Conservation (phyloP, 1,140 invertebrate genomes). For the Pachyrhynchus sulphureomaculatus region DNA sequence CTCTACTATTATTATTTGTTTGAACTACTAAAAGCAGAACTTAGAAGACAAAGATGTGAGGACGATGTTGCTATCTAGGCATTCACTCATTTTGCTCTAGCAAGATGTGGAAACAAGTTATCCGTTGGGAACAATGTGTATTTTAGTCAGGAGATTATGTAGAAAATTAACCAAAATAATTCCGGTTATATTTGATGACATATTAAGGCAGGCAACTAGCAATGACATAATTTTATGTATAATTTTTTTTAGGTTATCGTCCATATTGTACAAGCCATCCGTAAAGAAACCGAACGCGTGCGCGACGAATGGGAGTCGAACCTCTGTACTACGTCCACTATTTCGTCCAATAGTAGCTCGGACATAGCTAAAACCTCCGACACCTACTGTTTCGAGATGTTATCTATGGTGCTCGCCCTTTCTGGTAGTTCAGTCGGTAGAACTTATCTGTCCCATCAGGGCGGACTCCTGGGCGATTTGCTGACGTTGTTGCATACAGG, state of each 20-base stretch:
- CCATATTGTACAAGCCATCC: conserved; percentile 92
- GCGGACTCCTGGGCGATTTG: conserved; percentile 79
- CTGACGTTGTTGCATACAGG: conserved; percentile 89
- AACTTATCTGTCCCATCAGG: conserved; percentile 86
- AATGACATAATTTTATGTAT: too few relatives aligned
- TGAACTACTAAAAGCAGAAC: too few relatives aligned
- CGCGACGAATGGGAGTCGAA: conserved; percentile 84
- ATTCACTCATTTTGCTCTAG: too few relatives aligned
- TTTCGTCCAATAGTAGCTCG: conserved; percentile 41
- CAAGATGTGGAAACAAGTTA: too few relatives aligned
- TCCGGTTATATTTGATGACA: too few relatives aligned
- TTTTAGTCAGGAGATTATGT: too few relatives aligned
- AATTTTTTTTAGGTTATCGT: conserved; percentile 73
- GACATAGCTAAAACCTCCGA: conserved; percentile 65
- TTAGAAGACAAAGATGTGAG: too few relatives aligned
- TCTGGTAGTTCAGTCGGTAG: conserved; percentile 90
- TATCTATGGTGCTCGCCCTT: conserved; percentile 91
- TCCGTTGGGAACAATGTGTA: too few relatives aligned
- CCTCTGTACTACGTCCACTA: conserved; percentile 32
- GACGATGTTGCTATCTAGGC: too few relatives aligned
- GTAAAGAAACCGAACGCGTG: conserved; percentile 80
- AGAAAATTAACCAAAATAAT: too few relatives aligned
- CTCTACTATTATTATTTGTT: too few relatives aligned
- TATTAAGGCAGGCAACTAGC: too few relatives aligned
- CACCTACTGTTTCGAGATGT: conserved; percentile 97